Conservation (phyloP, 2,113 vertebrate genomes). For the Conger conger region DNA sequence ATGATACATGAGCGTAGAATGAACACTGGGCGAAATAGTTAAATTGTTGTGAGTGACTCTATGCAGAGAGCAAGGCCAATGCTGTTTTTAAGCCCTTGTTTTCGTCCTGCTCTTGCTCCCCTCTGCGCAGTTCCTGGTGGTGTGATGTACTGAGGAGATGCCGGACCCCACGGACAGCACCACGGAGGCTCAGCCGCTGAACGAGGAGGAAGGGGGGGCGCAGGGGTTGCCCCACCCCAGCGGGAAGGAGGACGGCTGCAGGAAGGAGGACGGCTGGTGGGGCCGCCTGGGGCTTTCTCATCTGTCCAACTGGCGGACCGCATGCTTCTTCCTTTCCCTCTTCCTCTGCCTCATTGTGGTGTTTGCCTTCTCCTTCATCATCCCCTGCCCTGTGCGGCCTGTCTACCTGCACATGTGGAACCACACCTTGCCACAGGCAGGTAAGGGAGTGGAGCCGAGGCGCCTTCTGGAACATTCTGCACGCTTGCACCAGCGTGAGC, state of each 20-base stretch:
- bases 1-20: background rate
- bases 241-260: background rate
- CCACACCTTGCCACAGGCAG: constrained; percentile 63
- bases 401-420: constrained; percentile 73
- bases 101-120: background rate
- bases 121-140: background rate
- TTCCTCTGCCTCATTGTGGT: constrained; percentile 83
- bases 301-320: constrained; percentile 79
- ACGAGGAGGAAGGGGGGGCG: constrained; percentile 61
- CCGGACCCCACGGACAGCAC: constrained; percentile 72
- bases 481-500: background rate
- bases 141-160: constrained; percentile 45
- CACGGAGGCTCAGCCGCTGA: constrained; percentile 80
- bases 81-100: background rate
- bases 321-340: constrained; percentile 81
- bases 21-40: background rate
- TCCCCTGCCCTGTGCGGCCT: constrained; percentile 87
- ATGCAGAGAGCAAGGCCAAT: too few relatives aligned
- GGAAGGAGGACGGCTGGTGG: constrained; percentile 56
- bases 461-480: background rate
- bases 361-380: constrained; percentile 90
- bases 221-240: constrained; percentile 43
- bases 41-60: background rate
- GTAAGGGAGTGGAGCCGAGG: constrained; percentile 55
- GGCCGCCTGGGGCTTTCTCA: constrained; percentile 55